phyloP scores from a whole-genome alignment of 1,140 invertebrate genomes.

The Ceratosolen fusciceps region DNA sequence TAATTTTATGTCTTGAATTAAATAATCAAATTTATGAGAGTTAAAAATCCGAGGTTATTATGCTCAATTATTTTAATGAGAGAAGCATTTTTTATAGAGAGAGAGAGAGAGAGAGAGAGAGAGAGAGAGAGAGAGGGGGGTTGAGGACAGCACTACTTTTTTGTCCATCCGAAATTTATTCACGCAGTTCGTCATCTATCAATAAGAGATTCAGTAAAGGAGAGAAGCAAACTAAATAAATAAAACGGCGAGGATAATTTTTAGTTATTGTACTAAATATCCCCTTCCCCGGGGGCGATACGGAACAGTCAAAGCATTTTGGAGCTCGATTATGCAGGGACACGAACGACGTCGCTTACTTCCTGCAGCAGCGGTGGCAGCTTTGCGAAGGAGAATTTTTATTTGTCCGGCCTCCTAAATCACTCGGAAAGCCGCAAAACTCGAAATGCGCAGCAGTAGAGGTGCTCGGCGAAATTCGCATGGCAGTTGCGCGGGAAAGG shows the following conservation, averaged over 20 bases:
- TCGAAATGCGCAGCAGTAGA: not conserved
- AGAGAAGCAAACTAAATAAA: no score
- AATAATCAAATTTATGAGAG: not conserved
- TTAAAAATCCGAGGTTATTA: not conserved
- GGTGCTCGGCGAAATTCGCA: slow-evolving; percentile 21
- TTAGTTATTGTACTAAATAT: not conserved
- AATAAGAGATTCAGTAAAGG: no score
- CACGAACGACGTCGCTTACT: slow-evolving; percentile 2
- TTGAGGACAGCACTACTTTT: no score
- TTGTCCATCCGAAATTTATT: not conserved
- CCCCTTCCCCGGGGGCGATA: not conserved
- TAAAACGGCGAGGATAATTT: not conserved
- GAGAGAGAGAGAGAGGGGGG: not conserved
- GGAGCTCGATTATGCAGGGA: not conserved
- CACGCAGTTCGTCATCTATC: not conserved
- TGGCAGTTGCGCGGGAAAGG: not conserved
- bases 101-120: not conserved
- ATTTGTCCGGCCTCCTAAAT: slow-evolving; percentile 20
- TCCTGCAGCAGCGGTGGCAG: not conserved
- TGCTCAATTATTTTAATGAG: not conserved
- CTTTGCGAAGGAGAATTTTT: slow-evolving; percentile 3
- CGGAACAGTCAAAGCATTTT: not conserved
- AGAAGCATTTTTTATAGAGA: not conserved
- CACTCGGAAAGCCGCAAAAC: slow-evolving; percentile 22
- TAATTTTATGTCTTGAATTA: not conserved